Conservation (phyloP, 2,113 vertebrate genomes). For the Hippoglossus stenolepis region DNA sequence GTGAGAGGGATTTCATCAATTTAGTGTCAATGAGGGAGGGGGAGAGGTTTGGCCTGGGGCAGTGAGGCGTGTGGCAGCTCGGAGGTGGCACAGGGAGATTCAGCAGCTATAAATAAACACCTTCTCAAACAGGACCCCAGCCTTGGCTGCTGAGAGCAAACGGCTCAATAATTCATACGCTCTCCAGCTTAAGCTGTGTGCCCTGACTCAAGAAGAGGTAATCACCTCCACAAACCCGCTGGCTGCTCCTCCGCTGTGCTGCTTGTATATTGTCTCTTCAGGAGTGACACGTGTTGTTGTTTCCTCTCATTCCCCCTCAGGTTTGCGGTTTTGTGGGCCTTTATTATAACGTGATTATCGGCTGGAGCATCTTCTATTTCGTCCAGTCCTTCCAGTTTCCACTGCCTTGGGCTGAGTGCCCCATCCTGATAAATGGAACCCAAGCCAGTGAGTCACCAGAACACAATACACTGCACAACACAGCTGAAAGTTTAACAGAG, state of each 20-base stretch:
- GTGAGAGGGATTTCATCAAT: constrained; percentile 54
- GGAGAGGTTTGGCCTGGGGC: constrained; percentile 29
- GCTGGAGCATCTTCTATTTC: constrained; percentile 99
- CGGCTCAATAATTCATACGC: constrained; percentile 83
- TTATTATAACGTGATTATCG: constrained; percentile 98
- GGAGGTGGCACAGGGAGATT: constrained; percentile 59
- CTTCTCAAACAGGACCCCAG: constrained; percentile 53
- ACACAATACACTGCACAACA: neutral
- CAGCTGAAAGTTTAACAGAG: too few relatives aligned
- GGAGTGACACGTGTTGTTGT: neutral
- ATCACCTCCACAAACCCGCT: constrained; percentile 13
- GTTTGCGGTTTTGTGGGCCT: constrained; percentile 97
- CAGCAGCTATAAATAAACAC: constrained; percentile 85
- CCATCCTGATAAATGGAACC: constrained; percentile 87
- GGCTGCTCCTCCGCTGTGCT: neutral
- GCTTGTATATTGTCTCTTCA: neutral
- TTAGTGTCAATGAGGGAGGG: constrained; percentile 30
- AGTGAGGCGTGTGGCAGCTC: constrained; percentile 58
- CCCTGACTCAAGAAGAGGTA: constrained; percentile 21
- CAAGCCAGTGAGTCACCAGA: constrained; percentile 85
- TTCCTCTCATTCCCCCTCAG: constrained; percentile 70
- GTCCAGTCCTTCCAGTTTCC: constrained; percentile 98
- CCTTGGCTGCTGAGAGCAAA: constrained; percentile 70
- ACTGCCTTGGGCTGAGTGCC: constrained; percentile 96
- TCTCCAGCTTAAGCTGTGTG: constrained; percentile 51